Conservation (phyloP, 2,888 invertebrate species). For the Melinopterus prodromus region DNA sequence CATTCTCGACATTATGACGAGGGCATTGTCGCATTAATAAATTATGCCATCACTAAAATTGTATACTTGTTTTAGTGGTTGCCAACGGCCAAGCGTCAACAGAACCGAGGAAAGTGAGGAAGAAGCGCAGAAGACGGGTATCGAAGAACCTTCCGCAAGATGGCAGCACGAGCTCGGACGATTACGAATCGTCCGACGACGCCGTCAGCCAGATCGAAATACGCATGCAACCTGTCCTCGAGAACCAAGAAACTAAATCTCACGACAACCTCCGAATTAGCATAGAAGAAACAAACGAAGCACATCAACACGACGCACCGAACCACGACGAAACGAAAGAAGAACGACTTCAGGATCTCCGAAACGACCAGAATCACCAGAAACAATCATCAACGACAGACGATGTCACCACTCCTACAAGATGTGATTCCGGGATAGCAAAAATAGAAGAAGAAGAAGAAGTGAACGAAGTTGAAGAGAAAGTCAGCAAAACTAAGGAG, state of each 20-base stretch:
- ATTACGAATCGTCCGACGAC: conserved; percentile 43
- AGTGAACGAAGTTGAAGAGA: conserved; percentile 22
- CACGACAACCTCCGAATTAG: not conserved
- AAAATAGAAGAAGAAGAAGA: too few relatives aligned
- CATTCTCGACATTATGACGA: too few relatives aligned
- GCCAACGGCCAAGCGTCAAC: conserved; percentile 28
- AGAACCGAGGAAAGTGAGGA: conserved; percentile 46
- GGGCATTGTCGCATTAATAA: too few relatives aligned
- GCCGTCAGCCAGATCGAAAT: conserved; percentile 40
- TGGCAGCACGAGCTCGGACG: conserved; percentile 42
- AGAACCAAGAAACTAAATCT: not conserved
- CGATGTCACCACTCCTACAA: not conserved
- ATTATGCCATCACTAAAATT: not conserved
- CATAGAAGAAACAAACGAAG: conserved; percentile 23
- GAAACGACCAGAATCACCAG: conserved; percentile 16
- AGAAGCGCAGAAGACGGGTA: conserved; percentile 46
- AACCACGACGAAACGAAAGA: conserved; percentile 11
- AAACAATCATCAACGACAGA: not conserved
- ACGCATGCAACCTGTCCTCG: not conserved
- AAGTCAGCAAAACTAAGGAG: not conserved
- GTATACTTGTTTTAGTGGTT: conserved; percentile 24
- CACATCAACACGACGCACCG: not conserved
- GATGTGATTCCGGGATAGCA: too few relatives aligned
- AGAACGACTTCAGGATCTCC: conserved; percentile 16
- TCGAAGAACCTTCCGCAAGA: conserved; percentile 42